phyloP scores from a whole-genome alignment of 2,888 invertebrate genomes.

The Odontothrips loti region DNA sequence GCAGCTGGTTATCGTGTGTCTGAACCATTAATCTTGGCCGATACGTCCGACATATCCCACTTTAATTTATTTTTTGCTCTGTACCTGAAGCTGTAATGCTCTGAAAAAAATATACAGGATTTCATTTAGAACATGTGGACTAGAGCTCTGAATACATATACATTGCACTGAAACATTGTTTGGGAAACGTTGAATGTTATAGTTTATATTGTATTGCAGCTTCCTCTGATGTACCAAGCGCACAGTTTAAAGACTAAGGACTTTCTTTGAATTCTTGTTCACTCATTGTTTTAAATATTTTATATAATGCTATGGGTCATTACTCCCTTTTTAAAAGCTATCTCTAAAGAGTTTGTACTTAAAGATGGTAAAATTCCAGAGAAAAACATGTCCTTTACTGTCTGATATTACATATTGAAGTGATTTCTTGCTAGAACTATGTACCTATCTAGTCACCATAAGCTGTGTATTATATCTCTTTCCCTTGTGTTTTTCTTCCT shows the following conservation, averaged over 20 bases:
- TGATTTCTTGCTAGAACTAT: background rate
- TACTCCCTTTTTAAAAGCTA: too few species aligned
- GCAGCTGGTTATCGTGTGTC: conserved; percentile 9
- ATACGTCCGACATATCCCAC: background rate
- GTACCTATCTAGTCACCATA: background rate
- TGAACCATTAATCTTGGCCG: background rate
- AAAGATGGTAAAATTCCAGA: background rate
- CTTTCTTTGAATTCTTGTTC: background rate
- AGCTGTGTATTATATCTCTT: background rate
- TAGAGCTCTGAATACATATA: too few species aligned
- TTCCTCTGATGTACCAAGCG: background rate
- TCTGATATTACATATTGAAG: background rate
- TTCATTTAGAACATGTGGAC: too few species aligned
- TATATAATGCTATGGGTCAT: background rate
- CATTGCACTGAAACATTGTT: too few species aligned
- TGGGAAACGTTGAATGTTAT: too few species aligned
- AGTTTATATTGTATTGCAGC: too few species aligned
- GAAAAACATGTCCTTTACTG: background rate
- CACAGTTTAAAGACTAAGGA: background rate
- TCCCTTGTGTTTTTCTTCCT: background rate
- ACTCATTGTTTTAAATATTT: background rate
- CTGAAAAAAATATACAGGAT: too few species aligned
- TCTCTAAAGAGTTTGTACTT: background rate
- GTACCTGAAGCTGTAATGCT: background rate
- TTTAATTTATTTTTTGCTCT: background rate